phyloP scores from a whole-genome alignment of 2,797 vertebrate species.

The Chiloscyllium punctatum region DNA sequence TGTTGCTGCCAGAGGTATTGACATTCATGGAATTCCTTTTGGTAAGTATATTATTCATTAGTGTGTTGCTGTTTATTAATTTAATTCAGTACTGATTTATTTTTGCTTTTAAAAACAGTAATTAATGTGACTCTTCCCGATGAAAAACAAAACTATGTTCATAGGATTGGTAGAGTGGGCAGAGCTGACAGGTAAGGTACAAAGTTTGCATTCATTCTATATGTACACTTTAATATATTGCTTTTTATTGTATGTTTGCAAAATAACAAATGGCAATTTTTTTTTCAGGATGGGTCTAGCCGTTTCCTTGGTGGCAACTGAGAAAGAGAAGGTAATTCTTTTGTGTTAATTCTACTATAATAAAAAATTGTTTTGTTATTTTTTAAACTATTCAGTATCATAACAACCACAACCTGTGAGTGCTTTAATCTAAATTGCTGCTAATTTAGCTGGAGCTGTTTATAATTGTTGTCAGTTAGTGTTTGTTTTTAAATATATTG shows the following conservation, averaged over 20 bases:
- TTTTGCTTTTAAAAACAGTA: slow-evolving; percentile 55
- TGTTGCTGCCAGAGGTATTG: slow-evolving; percentile 95
- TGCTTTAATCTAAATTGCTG: not conserved
- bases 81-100: not conserved
- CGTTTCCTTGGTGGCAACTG: slow-evolving; percentile 89
- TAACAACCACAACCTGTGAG: not conserved
- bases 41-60: slow-evolving; percentile 59
- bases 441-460: not conserved
- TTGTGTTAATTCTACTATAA: not conserved
- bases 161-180: slow-evolving; percentile 93
- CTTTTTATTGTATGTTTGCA: slow-evolving; percentile 19
- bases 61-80: slow-evolving; percentile 40
- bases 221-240: not conserved
- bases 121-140: slow-evolving; percentile 96
- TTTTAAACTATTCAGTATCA: not conserved
- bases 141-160: slow-evolving; percentile 97
- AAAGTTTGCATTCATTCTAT: not conserved
- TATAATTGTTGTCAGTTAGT: not conserved
- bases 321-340: slow-evolving; percentile 86
- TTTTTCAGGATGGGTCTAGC: slow-evolving; percentile 88
- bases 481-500: not conserved
- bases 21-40: slow-evolving; percentile 86
- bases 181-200: slow-evolving; percentile 79
- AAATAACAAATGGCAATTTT: not conserved
- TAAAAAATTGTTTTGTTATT: not conserved